These are phyloP conservation scores for Zaprionus inermis DNA, from an alignment of 1,140 invertebrate species.

Conservation along the genomic window DNA sequence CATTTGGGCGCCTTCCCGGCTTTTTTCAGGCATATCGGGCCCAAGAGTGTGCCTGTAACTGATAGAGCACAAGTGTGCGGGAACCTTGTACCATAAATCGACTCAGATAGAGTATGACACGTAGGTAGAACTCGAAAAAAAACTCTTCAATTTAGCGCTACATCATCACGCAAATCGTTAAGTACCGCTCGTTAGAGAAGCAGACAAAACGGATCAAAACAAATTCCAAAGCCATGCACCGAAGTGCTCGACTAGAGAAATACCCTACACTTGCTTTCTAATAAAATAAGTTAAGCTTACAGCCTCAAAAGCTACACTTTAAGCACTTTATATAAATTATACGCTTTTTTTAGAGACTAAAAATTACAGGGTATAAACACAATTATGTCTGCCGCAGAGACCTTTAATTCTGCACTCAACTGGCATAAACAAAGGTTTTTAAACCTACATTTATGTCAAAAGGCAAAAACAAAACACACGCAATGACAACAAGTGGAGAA, in stretches of 20 bases:
- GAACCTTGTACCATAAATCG: constrained; percentile 25
- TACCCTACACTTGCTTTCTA: neutral
- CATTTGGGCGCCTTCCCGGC: neutral
- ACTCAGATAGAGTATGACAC: constrained; percentile 6
- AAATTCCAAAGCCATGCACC: neutral
- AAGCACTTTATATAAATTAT: neutral
- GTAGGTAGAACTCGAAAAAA: constrained; percentile 8
- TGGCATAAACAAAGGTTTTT: neutral
- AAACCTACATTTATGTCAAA: constrained; percentile 20
- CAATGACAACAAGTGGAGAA: neutral
- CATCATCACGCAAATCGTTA: constrained; percentile 9
- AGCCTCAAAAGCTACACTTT: neutral
- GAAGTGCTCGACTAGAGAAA: neutral
- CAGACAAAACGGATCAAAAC: neutral
- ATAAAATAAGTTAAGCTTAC: neutral
- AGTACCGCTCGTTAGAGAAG: neutral
- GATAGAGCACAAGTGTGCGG: constrained; percentile 11
- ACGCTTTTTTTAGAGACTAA: no score
- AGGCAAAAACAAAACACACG: constrained; percentile 3
- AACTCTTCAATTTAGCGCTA: constrained; percentile 20
- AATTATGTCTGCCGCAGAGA: constrained; percentile 12
- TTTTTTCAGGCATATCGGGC: constrained; percentile 15
- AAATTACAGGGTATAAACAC: constrained; percentile 11
- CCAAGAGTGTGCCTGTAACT: constrained; percentile 22
- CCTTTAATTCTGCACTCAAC: constrained; percentile 11